These are phyloP conservation scores for Boloria selene DNA, from an alignment of 2,888 invertebrate species.

Conservation along the genomic window DNA sequence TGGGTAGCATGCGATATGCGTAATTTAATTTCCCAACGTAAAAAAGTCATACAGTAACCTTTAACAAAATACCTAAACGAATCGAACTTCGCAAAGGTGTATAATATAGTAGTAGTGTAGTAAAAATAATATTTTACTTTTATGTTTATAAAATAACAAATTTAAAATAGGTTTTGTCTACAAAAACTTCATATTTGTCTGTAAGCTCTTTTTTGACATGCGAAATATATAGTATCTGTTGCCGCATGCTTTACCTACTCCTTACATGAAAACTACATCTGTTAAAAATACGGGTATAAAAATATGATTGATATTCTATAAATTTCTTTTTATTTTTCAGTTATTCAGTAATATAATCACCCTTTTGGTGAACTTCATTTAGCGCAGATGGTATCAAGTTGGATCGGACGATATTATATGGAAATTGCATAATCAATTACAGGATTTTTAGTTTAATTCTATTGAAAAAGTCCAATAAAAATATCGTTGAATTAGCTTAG, in stretches of 20 bases:
- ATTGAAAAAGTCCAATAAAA: no score
- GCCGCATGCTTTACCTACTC: constrained; percentile 5
- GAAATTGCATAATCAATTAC: neutral
- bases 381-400: constrained; percentile 5
- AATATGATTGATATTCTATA: constrained; percentile 1
- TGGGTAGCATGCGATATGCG: no score
- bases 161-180: constrained; percentile 3
- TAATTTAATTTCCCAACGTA: no score
- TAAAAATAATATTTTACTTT: neutral
- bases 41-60: no score
- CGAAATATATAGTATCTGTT: constrained; percentile 1
- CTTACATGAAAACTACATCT: neutral
- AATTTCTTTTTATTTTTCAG: neutral
- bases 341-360: neutral
- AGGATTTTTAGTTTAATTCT: no score
- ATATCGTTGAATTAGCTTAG: no score
- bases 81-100: no score
- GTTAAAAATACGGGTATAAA: neutral
- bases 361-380: neutral
- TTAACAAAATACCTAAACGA: no score
- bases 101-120: neutral
- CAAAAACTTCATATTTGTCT: constrained; percentile 17
- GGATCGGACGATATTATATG: neutral
- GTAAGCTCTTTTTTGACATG: constrained; percentile 12
- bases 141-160: constrained; percentile 1